These are phyloP conservation scores for Steatornis caripensis DNA, from an alignment of 2,113 vertebrate genomes.

Conservation along the genomic window DNA sequence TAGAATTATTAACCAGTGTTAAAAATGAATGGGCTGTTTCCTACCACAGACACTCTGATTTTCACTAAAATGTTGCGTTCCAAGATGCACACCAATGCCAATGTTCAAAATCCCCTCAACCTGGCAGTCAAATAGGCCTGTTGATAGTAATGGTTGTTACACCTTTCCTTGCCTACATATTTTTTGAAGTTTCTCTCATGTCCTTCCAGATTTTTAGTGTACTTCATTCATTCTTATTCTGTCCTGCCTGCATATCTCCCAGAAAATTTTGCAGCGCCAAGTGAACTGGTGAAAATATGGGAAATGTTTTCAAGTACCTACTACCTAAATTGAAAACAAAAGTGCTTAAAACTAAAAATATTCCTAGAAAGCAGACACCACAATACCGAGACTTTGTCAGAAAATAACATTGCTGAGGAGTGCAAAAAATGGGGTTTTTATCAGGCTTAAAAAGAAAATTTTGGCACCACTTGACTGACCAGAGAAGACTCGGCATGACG, in stretches of 20 bases:
- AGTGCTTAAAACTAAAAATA: background rate
- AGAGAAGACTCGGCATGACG: background rate
- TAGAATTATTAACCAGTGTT: background rate
- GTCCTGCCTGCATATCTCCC: background rate
- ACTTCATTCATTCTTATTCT: background rate
- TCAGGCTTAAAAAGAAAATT: background rate
- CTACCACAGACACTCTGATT: background rate
- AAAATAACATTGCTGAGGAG: background rate
- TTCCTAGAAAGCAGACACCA: background rate
- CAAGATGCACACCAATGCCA: background rate
- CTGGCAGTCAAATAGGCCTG: background rate
- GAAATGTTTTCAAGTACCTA: background rate
- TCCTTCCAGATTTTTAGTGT: background rate
- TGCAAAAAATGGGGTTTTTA: background rate
- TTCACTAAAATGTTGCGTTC: background rate
- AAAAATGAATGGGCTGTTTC: background rate
- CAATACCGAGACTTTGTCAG: background rate
- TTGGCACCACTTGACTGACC: background rate
- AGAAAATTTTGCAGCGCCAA: background rate
- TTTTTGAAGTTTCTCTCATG: background rate
- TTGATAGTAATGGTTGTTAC: background rate
- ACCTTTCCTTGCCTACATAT: background rate
- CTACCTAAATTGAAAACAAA: background rate
- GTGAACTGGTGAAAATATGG: background rate
- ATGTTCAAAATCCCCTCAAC: background rate